These are phyloP conservation scores for Anoplius nigerrimus DNA, from an alignment of 2,888 invertebrate species.

Conservation along the genomic window DNA sequence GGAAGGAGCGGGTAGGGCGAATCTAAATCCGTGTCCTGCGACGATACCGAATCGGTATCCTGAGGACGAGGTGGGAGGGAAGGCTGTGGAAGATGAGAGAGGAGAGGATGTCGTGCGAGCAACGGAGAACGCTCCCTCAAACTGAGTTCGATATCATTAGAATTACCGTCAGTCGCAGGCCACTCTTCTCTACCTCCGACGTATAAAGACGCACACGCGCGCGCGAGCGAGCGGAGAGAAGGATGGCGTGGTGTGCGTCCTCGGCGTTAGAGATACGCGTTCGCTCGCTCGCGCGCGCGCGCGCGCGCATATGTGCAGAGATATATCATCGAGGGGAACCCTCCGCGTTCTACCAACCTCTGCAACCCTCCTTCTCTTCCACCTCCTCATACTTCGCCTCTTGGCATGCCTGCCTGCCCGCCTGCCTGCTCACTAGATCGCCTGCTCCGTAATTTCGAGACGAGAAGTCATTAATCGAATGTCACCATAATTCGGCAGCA, in stretches of 20 bases:
- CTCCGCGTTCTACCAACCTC: conserved; percentile 17
- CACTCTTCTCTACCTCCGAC: conserved; percentile 17
- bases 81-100: conserved; percentile 1
- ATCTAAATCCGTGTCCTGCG: too few species aligned
- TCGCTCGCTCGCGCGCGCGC: conserved; percentile 15
- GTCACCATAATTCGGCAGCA: conserved; percentile 38
- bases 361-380: conserved; percentile 22
- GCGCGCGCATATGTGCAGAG: conserved; percentile 3
- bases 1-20: not conserved
- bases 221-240: too few species aligned
- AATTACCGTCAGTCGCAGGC: conserved; percentile 55
- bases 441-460: conserved; percentile 43
- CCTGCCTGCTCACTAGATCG: conserved; percentile 11
- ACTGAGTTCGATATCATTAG: conserved; percentile 47
- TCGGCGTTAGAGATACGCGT: conserved; percentile 27
- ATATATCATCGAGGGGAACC: conserved; percentile 1
- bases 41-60: too few species aligned
- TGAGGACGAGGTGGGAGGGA: not conserved
- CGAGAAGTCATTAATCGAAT: conserved; percentile 51
- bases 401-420: conserved; percentile 15
- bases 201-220: too few species aligned
- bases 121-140: conserved; percentile 48
- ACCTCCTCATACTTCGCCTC: not conserved
- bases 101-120: conserved; percentile 32
- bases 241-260: too few species aligned